phyloP scores from a whole-genome alignment of 1,140 invertebrate genomes.

The Drosophila trapezifrons region DNA sequence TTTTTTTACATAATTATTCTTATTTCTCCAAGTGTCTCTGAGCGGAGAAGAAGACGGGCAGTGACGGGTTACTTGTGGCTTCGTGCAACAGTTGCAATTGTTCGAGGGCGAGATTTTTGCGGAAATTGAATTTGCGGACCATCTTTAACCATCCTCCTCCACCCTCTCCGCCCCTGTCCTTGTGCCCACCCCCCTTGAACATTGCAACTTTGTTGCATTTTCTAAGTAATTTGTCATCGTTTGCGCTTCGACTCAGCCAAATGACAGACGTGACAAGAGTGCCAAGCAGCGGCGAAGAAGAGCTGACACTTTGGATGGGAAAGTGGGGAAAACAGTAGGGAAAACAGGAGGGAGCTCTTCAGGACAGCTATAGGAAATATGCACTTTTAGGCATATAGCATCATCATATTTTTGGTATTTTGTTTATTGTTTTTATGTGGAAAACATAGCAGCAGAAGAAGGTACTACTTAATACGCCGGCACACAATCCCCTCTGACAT shows the following conservation, averaged over 20 bases:
- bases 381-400: conserved; percentile 1
- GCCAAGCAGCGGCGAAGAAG: conserved; percentile 15
- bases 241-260: conserved; percentile 45
- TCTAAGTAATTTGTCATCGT: conserved; percentile 79
- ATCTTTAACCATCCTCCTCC: conserved; percentile 23
- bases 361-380: background rate
- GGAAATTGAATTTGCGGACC: conserved; percentile 71
- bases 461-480: conserved; percentile 16
- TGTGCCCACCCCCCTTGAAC: conserved; percentile 19
- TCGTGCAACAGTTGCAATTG: conserved; percentile 47
- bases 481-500: conserved; percentile 1
- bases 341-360: background rate
- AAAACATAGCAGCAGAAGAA: conserved; percentile 3
- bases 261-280: conserved; percentile 48
- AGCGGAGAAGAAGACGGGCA: background rate
- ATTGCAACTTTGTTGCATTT: conserved; percentile 76
- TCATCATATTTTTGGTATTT: conserved; percentile 19
- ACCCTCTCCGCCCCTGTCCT: background rate
- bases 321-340: background rate
- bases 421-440: conserved; percentile 35
- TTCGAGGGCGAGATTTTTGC: conserved; percentile 53
- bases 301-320: conserved; percentile 2
- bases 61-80: conserved; percentile 29
- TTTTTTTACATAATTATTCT: background rate
- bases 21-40: conserved; percentile 3